These are phyloP conservation scores for Hepsetus odoe DNA, from an alignment of 2,113 vertebrate genomes.

Conservation along the genomic window DNA sequence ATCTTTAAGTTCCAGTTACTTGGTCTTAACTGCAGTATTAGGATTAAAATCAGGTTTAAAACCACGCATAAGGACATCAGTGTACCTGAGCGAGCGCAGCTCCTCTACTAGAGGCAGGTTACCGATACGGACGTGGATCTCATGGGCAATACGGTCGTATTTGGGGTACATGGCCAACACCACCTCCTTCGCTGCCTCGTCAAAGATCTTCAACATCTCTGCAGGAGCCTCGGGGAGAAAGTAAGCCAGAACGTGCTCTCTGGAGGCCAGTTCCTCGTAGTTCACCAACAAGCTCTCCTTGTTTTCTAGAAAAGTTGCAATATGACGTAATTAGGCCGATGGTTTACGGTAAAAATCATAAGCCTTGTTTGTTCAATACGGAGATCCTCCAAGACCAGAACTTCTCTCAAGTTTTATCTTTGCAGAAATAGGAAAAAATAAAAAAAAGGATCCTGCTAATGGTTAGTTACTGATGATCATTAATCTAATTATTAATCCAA, in stretches of 20 bases:
- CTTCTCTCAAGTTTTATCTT: too few species aligned
- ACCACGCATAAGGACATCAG: background rate
- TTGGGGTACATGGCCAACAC: slow-evolving; percentile 98
- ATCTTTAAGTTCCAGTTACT: too few species aligned
- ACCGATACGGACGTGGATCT: slow-evolving; percentile 94
- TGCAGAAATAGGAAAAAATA: too few species aligned
- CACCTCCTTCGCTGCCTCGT: slow-evolving; percentile 94
- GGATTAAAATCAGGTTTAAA: too few species aligned
- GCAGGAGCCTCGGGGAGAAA: slow-evolving; percentile 94
- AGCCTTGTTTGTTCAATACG: too few species aligned
- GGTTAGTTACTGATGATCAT: too few species aligned
- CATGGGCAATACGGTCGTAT: slow-evolving; percentile 90
- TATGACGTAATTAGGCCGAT: too few species aligned
- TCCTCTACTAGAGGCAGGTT: slow-evolving; percentile 96
- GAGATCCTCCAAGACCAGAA: too few species aligned
- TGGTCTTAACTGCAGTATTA: too few species aligned
- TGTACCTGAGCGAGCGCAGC: slow-evolving; percentile 88
- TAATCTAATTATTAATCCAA: too few species aligned
- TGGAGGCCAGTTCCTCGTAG: slow-evolving; percentile 93
- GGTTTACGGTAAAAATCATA: too few species aligned
- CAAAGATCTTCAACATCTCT: slow-evolving; percentile 96
- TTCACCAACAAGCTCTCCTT: slow-evolving; percentile 94
- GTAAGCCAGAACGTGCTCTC: slow-evolving; percentile 95
- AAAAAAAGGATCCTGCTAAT: too few species aligned
- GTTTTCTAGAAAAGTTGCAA: slow-evolving; percentile 82